Evolutionary conservation across 2,113 vertebrate genomes (phyloP).

Genomic region (Himantopus leucocephalus): DNA sequence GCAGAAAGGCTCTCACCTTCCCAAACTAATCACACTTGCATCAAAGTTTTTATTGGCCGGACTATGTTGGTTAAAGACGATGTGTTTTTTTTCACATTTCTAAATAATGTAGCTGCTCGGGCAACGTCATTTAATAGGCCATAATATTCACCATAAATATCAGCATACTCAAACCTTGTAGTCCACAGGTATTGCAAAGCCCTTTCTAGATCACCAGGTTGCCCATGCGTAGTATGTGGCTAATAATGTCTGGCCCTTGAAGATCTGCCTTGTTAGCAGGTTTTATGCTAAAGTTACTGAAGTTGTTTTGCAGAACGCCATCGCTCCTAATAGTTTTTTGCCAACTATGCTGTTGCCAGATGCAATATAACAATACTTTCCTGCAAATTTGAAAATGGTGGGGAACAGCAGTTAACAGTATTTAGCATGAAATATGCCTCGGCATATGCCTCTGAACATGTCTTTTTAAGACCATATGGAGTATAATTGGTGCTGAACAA

Average conservation of each 20-base stretch:
- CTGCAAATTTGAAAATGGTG: conserved; percentile 31
- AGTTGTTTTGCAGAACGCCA: not conserved
- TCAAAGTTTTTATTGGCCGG: not conserved
- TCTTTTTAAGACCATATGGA: conserved; percentile 58
- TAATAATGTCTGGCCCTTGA: not conserved
- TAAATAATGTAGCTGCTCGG: not conserved
- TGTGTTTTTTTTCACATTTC: not conserved
- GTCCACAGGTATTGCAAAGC: not conserved
- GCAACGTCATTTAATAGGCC: not conserved
- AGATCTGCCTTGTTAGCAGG: not conserved
- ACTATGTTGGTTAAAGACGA: not conserved
- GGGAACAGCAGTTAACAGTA: conserved; percentile 46
- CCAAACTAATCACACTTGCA: not conserved
- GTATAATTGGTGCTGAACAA: conserved; percentile 59
- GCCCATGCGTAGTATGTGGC: not conserved
- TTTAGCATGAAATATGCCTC: conserved; percentile 63
- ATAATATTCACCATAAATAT: not conserved
- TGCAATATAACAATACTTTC: conserved; percentile 42
- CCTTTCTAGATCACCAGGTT: not conserved
- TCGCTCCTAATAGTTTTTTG: not conserved
- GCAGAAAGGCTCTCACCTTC: not conserved
- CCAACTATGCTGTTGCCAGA: not conserved
- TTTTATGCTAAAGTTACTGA: not conserved
- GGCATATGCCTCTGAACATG: conserved; percentile 58
- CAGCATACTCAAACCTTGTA: not conserved